Percentiles rank a stretch among this genome's conserved stretches.
phyloP scores from a whole-genome alignment of 2,113 vertebrate species.

The Centropus unirufus region DNA sequence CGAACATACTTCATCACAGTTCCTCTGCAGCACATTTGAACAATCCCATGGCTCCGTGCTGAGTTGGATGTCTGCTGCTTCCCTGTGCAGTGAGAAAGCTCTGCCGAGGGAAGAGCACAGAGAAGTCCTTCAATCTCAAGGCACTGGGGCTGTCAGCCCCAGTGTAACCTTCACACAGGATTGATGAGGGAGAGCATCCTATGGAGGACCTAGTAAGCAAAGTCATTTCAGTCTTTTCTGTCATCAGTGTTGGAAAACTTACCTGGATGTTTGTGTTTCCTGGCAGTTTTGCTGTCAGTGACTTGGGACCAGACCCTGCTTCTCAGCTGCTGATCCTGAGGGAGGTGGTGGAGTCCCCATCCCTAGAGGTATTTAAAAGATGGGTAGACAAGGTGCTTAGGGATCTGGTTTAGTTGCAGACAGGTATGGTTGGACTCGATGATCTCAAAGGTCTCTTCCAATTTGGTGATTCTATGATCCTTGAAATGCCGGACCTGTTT shows the following conservation, averaged over 20 bases:
- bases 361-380: no score
- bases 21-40: background rate
- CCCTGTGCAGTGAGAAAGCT: background rate
- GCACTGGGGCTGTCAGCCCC: background rate
- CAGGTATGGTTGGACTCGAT: no score
- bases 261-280: background rate
- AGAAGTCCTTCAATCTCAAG: fast-evolving
- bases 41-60: background rate
- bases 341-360: no score
- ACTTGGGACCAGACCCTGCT: background rate
- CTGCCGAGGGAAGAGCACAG: background rate
- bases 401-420: no score
- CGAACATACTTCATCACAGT: fast-evolving
- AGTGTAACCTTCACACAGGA: background rate
- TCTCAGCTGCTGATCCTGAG: background rate
- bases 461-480: no score
- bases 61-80: background rate
- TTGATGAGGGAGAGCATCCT: background rate
- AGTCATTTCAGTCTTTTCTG: background rate
- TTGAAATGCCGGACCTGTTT: background rate
- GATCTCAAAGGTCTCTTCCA: no score
- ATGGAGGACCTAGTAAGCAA: background rate
- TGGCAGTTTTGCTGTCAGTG: background rate
- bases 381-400: no score
- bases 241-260: background rate